Conservation (phyloP, 1,140 invertebrate species). For the Megalopta genalis region DNA sequence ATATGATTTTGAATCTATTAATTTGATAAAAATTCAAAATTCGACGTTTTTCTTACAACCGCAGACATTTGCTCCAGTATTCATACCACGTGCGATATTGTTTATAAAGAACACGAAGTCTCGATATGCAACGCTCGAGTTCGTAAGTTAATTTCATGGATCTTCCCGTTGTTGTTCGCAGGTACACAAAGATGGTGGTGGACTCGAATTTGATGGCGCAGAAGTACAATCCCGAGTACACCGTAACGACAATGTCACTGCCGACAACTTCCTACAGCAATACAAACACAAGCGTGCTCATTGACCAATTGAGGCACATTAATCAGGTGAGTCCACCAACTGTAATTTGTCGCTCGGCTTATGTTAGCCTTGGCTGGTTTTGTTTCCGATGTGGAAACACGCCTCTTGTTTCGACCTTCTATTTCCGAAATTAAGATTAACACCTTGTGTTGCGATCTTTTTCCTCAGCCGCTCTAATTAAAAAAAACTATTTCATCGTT, state of each 20-base stretch:
- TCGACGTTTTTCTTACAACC: no score
- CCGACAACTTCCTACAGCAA: conserved; percentile 77
- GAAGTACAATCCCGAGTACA: conserved; percentile 86
- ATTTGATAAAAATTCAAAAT: no score
- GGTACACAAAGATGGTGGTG: conserved; percentile 84
- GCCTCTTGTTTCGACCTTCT: conserved; percentile 20
- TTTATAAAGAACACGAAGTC: no score
- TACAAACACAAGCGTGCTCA: conserved; percentile 81
- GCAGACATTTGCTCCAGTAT: no score
- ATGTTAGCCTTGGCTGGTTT: conserved; percentile 44
- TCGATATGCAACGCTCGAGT: no score
- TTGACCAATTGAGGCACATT: conserved; percentile 84
- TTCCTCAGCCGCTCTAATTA: no score
- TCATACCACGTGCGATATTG: no score
- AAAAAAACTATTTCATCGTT: no score
- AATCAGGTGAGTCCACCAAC: conserved; percentile 81
- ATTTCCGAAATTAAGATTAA: conserved; percentile 7
- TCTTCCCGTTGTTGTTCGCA: conserved; percentile 68
- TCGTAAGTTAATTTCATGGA: neutral
- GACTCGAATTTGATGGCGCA: conserved; percentile 82
- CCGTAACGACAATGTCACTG: conserved; percentile 71
- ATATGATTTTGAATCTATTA: no score
- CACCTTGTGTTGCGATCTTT: no score
- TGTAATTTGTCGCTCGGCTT: conserved; percentile 50
- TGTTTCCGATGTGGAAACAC: conserved; percentile 47